Base-by-base conservation (phyloP, 1,140 invertebrate genomes). In the Chionoecetes opilio region DNA sequence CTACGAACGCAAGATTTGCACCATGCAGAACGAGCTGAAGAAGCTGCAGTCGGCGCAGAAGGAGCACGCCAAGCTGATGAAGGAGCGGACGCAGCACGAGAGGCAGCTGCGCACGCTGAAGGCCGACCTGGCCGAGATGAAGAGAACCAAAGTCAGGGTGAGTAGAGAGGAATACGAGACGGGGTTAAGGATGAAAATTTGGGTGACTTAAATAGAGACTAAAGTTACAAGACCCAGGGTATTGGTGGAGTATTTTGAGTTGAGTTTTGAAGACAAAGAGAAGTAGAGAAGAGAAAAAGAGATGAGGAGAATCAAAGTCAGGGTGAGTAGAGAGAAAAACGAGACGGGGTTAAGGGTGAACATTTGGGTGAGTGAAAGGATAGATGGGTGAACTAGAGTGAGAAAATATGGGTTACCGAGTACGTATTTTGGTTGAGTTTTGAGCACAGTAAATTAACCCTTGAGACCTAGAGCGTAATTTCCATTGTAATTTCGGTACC, bases 1-100 rank as follows among this genome's bases (percentile, higher is more conserved):
- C 95, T 99, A 99, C 97, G 99, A 99, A 96, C 98, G 98, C 90
- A 99, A 99, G 97, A 97, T 99, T 14, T 97, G 97, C 31, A 97
- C 98, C 29, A 98, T 99, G 98, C 98, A 99, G 96, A 98, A 98
- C 46, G 99, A 99, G 97, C 97, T 99, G 96, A 98, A 98, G 96
- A 98, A 98, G 95, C 97, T 99, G 88, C 98, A 99, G 97, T 97
- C 98, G 0, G 98, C 99, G 0, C 98, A 99, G 96, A 98, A 98
- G 95, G 99, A 99, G 97, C 99, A 99, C 97, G 97, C 98, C 41
- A 98, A 98, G 86, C 97, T 99, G 91, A 97, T 99, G 94, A 98
- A 98, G 93, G 98, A 98, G 96, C 98, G 99, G 96, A 98, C 98
- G n/a, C 98, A 98, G 94, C 98, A 98, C 96, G 98, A 99, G 96